These are phyloP conservation scores for Cistogaster globosa DNA, from an alignment of 2,888 invertebrate genomes.

Conservation along the genomic window DNA sequence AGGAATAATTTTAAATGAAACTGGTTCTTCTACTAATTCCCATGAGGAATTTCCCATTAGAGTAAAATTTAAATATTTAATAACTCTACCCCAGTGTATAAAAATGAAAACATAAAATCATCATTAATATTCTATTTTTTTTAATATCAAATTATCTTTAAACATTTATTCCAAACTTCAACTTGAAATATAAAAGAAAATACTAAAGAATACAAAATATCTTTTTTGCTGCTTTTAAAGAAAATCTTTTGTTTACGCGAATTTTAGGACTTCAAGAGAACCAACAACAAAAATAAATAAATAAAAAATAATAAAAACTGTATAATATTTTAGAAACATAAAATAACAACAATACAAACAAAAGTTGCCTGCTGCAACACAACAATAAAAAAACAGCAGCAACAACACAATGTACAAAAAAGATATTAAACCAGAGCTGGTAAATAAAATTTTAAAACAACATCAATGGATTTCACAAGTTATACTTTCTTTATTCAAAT, in stretches of 20 bases:
- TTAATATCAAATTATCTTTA: constrained; percentile 39
- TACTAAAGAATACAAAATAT: constrained; percentile 44
- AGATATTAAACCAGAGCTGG: constrained; percentile 17
- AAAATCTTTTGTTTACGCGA: neutral
- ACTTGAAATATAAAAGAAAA: constrained; percentile 41
- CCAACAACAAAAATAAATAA: constrained; percentile 18
- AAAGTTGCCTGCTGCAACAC: constrained; percentile 60
- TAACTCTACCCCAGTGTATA: neutral
- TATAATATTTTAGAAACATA: constrained; percentile 55
- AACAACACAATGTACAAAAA: constrained; percentile 26
- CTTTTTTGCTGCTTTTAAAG: constrained; percentile 20
- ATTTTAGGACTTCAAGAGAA: constrained; percentile 42
- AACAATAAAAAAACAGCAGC: constrained; percentile 51
- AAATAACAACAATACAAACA: constrained; percentile 41
- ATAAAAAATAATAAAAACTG: constrained; percentile 30
- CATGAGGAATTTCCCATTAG: no score
- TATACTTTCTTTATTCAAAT: no score
- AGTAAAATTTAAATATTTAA: no score
- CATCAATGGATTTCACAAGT: no score
- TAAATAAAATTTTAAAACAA: no score
- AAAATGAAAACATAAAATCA: no score
- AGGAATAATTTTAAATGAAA: no score
- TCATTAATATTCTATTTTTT: no score
- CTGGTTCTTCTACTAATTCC: no score
- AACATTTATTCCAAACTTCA: constrained; percentile 59